Base-by-base conservation (phyloP, 2,113 vertebrate genomes). In the Bujurquina vittata region DNA sequence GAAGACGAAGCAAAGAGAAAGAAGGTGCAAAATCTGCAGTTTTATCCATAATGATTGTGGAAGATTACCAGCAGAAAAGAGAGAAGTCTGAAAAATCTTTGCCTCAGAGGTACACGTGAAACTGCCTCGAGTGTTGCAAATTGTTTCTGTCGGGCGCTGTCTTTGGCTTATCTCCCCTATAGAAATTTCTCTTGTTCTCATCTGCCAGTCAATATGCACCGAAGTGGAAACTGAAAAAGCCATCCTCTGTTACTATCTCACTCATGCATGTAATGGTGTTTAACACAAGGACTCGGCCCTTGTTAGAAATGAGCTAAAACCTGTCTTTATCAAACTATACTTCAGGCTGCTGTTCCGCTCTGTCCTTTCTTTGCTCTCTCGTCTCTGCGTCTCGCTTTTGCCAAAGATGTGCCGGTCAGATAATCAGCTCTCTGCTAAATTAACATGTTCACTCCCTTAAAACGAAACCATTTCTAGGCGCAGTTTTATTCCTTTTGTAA, bases 181-280 rank as follows among this genome's bases (percentile, higher is more conserved):
- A 82, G 77, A 79, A 22, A 61, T 57, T 22, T 80, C 65, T 81
- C 23, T 84, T 83, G 63, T 81, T 82, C 61, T 43, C 77, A 10
- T 35, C 80, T 83, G 77, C 67, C 78, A 61, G 84, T 93, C 87
- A 89, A 81, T 87, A 79, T 61, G 67, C 15, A 1, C 61, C 15
- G 26, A 46, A 54, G 79, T 84, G 84, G 79, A 60, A 81, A 86
- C 22, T 88, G 81, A 83, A 91, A 88, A 85, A 84, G 40, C 22
- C 84, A 88, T 88, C 83, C 79, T 83, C 65, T 79, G 73, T 81
- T 81, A 62, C 63, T 17, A 83, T 87, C 86, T 85, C 67, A 74
- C 57, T 80, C 60, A 73, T 62, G 77, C 61, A 73, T 55, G 29
- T 80, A 79, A 84, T 80, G 9, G 18, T 43, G 63, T 80, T 84